A percentile compares a stretch with the other conserved stretches of the same genome.
These are phyloP conservation scores for Cerastis leucographa DNA, from an alignment of 2,888 invertebrate species.

Conservation along the genomic window DNA sequence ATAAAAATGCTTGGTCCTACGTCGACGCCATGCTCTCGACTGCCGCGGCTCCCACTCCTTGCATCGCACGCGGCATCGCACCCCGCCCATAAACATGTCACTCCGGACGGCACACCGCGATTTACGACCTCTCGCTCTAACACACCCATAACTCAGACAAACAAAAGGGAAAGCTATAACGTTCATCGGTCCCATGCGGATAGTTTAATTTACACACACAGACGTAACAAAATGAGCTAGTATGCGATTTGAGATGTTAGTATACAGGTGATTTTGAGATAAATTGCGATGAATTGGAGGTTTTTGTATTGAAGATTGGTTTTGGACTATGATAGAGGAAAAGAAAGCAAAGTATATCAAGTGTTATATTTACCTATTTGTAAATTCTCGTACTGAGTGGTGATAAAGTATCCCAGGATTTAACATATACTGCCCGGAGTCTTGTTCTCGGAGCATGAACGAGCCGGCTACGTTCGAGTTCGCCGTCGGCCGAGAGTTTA, in stretches of 20 bases:
- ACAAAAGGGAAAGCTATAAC: constrained; percentile 91
- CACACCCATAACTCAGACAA: constrained; percentile 88
- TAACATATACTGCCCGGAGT: constrained; percentile 79
- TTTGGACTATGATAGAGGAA: constrained; percentile 15
- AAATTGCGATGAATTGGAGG: constrained; percentile 48
- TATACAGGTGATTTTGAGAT: constrained; percentile 76
- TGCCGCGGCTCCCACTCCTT: constrained; percentile 84
- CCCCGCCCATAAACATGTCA: constrained; percentile 91
- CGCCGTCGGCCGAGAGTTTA: constrained; percentile 87
- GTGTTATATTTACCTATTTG: constrained; percentile 7
- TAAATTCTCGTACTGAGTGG: constrained; percentile 12
- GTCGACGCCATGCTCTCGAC: constrained; percentile 88
- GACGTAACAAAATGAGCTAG: constrained; percentile 86
- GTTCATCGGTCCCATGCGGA: constrained; percentile 90
- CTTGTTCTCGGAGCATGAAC: constrained; percentile 85
- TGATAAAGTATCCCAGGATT: constrained; percentile 67
- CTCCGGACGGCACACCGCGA: constrained; percentile 85
- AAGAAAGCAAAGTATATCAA: neutral
- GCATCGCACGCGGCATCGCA: constrained; percentile 80
- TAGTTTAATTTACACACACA: constrained; percentile 90
- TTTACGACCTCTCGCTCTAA: constrained; percentile 91
- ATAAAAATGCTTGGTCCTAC: constrained; percentile 50
- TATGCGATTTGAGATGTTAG: constrained; percentile 82
- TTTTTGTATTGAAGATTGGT: neutral
- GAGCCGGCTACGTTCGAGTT: constrained; percentile 83